phyloP scores from a whole-genome alignment of 2,888 invertebrate species.

The Heliconius charithonia region DNA sequence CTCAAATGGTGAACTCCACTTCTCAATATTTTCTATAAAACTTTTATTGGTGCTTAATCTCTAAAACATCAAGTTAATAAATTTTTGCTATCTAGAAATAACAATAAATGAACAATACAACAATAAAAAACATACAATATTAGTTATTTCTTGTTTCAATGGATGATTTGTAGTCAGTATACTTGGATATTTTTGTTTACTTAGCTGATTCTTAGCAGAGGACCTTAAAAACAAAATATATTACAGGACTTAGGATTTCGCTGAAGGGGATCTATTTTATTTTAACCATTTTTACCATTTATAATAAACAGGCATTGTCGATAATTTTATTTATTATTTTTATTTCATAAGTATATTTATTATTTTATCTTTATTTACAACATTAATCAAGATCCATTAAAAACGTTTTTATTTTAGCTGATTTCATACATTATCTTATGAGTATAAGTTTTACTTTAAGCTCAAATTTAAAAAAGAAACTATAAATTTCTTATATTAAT shows the following conservation, averaged over 20 bases:
- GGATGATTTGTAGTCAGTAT: conserved; percentile 75
- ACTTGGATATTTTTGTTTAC: conserved; percentile 56
- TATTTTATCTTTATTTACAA: not conserved
- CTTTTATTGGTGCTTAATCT: conserved; percentile 62
- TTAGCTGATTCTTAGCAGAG: conserved; percentile 51
- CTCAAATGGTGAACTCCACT: conserved; percentile 77
- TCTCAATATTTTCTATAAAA: conserved; percentile 70
- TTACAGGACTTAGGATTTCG: not conserved
- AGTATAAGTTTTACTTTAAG: not conserved
- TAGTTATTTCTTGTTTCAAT: conserved; percentile 62
- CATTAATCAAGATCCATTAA: not conserved
- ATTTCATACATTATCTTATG: no score
- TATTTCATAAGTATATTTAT: not conserved
- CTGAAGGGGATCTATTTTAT: not conserved
- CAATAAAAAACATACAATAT: conserved; percentile 58
- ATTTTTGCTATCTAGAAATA: not conserved
- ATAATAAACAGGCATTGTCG: conserved; percentile 60
- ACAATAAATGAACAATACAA: not conserved
- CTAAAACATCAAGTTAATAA: conserved; percentile 55
- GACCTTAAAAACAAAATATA: conserved; percentile 5
- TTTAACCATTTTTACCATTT: conserved; percentile 57
- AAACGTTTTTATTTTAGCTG: not conserved
- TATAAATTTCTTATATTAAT: not conserved
- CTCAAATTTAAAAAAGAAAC: not conserved
- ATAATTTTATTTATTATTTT: not conserved